phyloP scores from a whole-genome alignment of 2,113 vertebrate genomes.

The Catharus minimus region DNA sequence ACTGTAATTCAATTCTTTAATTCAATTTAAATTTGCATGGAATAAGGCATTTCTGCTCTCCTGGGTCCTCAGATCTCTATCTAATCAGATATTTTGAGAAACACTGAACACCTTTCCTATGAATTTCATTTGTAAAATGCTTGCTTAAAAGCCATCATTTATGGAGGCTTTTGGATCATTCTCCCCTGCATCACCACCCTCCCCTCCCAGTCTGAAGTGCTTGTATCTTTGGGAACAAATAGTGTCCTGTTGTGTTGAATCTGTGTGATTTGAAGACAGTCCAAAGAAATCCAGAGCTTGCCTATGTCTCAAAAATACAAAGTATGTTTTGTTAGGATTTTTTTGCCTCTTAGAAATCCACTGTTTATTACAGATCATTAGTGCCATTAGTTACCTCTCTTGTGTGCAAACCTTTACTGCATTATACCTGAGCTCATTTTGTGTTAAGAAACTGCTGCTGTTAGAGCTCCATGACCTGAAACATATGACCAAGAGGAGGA shows the following conservation, averaged over 20 bases:
- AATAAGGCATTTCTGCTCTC: not conserved
- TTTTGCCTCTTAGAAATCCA: not conserved
- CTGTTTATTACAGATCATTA: not conserved
- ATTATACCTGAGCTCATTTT: not conserved
- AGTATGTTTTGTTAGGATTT: not conserved
- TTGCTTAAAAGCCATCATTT: not conserved
- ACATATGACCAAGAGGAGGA: not conserved
- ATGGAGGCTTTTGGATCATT: not conserved
- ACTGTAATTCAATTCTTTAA: not conserved
- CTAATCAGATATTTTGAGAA: not conserved
- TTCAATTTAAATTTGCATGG: not conserved
- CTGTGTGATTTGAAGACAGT: not conserved
- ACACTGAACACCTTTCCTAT: not conserved
- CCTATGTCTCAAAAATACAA: not conserved
- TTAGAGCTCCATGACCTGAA: not conserved
- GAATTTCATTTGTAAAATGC: not conserved
- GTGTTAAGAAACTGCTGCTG: not conserved
- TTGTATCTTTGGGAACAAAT: not conserved
- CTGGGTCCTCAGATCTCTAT: not conserved
- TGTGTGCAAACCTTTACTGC: not conserved
- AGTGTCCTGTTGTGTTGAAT: not conserved
- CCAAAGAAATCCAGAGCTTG: not conserved
- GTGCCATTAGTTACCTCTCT: not conserved
- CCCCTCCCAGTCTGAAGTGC: accelerated
- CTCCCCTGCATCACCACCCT: not conserved